A percentile compares a stretch with the other conserved stretches of the same genome.
These are phyloP conservation scores for Pinna nobilis DNA, from an alignment of 1,140 invertebrate species.

Conservation along the genomic window DNA sequence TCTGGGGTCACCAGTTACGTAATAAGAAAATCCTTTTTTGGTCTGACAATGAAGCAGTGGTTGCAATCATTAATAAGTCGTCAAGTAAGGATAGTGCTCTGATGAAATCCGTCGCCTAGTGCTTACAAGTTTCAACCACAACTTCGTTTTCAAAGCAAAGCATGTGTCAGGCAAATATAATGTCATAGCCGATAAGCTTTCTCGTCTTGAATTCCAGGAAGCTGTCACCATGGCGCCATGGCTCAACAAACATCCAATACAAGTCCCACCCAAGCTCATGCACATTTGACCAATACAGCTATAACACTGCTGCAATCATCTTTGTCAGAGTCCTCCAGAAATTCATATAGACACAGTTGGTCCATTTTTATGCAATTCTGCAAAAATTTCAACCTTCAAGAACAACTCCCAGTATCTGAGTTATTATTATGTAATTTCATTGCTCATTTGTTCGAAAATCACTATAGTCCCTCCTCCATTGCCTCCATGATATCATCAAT, in stretches of 20 bases:
- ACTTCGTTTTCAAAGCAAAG: constrained; percentile 37
- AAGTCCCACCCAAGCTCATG: not conserved
- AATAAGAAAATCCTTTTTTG: constrained; percentile 36
- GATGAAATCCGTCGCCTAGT: constrained; percentile 44
- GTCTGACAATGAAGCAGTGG: constrained; percentile 48
- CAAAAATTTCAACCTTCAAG: not conserved
- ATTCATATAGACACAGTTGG: constrained; percentile 8
- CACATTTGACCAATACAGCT: not conserved
- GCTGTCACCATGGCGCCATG: constrained; percentile 22
- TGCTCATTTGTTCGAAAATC: not conserved
- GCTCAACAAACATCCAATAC: constrained; percentile 5
- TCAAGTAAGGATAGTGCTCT: constrained; percentile 28
- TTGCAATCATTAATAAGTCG: constrained; percentile 45
- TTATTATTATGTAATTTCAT: constrained; percentile 20
- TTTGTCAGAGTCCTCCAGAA: not conserved
- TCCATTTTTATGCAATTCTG: not conserved
- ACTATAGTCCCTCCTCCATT: constrained; percentile 15
- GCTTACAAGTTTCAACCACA: constrained; percentile 18
- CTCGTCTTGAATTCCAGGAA: constrained; percentile 44
- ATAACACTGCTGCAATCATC: not conserved
- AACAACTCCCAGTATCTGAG: not conserved
- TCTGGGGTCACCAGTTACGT: constrained; percentile 10
- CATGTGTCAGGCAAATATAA: constrained; percentile 38
- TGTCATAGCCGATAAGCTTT: constrained; percentile 35
- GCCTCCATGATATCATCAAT: constrained; percentile 28